These are phyloP conservation scores for Pollenia angustigena DNA, from an alignment of 2,888 invertebrate genomes.

Conservation along the genomic window DNA sequence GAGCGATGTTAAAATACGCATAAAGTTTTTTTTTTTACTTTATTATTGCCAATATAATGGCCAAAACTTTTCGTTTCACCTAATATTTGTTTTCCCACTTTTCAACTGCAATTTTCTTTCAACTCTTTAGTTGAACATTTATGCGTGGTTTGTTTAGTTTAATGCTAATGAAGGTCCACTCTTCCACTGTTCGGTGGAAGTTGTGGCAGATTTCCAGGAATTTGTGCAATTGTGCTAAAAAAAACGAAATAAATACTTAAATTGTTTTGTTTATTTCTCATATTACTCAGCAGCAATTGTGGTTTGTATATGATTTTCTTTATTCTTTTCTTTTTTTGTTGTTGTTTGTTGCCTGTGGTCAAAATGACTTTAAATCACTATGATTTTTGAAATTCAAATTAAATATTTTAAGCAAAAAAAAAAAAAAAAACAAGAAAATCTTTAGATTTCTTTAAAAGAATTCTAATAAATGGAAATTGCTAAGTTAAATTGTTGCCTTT, in stretches of 20 bases:
- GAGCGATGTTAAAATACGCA: not conserved
- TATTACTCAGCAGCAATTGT: slow-evolving; percentile 47
- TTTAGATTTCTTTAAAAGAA: not conserved
- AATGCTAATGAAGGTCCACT: slow-evolving; percentile 71
- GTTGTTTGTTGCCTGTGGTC: slow-evolving; percentile 38
- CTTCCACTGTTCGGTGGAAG: slow-evolving; percentile 12
- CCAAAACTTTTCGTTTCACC: not conserved
- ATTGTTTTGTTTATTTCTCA: slow-evolving; percentile 40
- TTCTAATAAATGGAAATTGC: slow-evolving; percentile 59
- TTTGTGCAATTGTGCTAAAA: slow-evolving; percentile 37
- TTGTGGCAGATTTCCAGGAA: slow-evolving; percentile 53
- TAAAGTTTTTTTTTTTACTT: too few relatives aligned
- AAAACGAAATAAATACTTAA: slow-evolving; percentile 24
- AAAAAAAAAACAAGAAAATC: slow-evolving; percentile 2
- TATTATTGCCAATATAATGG: too few relatives aligned
- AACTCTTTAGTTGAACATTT: slow-evolving; percentile 55
- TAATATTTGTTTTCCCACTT: slow-evolving; percentile 27
- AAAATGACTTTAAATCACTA: slow-evolving; percentile 50
- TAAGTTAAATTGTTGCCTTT: slow-evolving; percentile 25
- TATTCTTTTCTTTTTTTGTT: not conserved
- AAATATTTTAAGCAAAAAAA: slow-evolving; percentile 50
- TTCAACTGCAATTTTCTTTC: slow-evolving; percentile 49
- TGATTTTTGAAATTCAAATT: slow-evolving; percentile 72
- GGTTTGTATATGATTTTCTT: not conserved
- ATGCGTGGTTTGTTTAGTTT: slow-evolving; percentile 66